These are phyloP conservation scores for Galerucella nymphaeae DNA, from an alignment of 2,888 invertebrate genomes.

Conservation along the genomic window DNA sequence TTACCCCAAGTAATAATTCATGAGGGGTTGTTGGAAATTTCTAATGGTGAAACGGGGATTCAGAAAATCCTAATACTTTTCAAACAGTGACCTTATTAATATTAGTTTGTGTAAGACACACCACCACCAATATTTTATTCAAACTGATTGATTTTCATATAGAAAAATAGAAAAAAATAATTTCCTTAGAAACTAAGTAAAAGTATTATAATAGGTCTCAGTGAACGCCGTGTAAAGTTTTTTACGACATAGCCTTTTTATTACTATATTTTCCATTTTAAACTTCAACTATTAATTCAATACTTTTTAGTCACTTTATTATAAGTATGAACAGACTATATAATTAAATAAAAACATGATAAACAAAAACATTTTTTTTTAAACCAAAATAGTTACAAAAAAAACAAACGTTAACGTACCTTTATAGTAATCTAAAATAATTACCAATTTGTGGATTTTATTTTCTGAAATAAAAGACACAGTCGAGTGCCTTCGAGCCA, in stretches of 20 bases:
- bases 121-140: not conserved
- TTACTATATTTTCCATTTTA: no score
- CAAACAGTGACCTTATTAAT: constrained; percentile 28
- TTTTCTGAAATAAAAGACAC: constrained; percentile 33
- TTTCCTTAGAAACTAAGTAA: no score
- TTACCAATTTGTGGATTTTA: constrained; percentile 10
- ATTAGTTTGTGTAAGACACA: not conserved
- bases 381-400: not conserved
- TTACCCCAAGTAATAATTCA: constrained; percentile 34
- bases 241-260: no score
- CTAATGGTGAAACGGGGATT: constrained; percentile 20
- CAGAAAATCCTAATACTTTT: constrained; percentile 22
- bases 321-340: not conserved
- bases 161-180: not conserved
- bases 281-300: no score
- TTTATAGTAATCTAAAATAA: constrained; percentile 6
- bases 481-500: constrained; percentile 33
- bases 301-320: not conserved
- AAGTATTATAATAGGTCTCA: no score
- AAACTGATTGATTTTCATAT: not conserved
- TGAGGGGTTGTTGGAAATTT: constrained; percentile 35
- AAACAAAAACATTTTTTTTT: not conserved
- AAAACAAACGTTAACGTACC: not conserved
- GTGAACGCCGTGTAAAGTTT: no score
- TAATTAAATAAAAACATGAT: not conserved